Evolutionary conservation across 2,888 invertebrate species (phyloP), one percentile per base, ranked within the genome.

Genomic region (Danaus chrysippus): DNA sequence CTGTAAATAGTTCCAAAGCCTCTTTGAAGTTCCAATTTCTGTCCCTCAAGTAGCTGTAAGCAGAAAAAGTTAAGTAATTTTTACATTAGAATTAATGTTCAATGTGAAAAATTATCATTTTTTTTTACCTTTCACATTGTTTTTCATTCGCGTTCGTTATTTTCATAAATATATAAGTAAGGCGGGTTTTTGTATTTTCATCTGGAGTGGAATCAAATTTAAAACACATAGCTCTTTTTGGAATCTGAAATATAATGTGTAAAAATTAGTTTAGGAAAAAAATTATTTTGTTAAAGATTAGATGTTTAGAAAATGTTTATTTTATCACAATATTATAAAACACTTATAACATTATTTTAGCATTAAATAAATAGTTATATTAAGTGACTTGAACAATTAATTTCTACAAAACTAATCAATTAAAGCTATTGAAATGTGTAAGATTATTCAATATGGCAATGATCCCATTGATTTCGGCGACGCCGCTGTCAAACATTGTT

Each of bases 11-110:
- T 44, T 87, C 82, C 10, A 91, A 63, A 23, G 87, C 87, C 23
- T 74, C 68, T 63, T 77, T 80, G 10, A 94, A 88, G 78, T 95
- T 92, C 93, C 94, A 95, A 17, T 91, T 83, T 69, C 93, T 93
- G 65, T 92, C 87, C 71, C 93, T 92, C 63, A 95, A 82, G 73
- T 94, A 95, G 72, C 94, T 94, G 81, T 62, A 91, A 88, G 63
- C 70, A 53, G 66, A 64, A 10, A 19, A 10, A 13, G 17, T 3
- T 54, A 34, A 10, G 46, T 43, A 5, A 12, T 6, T 11, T 42
- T 44, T 52, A 46, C 41, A 10, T 13, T 3, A 23, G 11, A 44
- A 46, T 15, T 19, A 34, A 49, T 15, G 13, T 13, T 3, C 13
- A 34, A 13, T 5, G n/a, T n/a, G 19, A 13, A 59, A 53, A 53